Evolutionary conservation across 2,888 invertebrate genomes (phyloP), one percentile per base, ranked within the genome.

Genomic region (Chouioia cunea): DNA sequence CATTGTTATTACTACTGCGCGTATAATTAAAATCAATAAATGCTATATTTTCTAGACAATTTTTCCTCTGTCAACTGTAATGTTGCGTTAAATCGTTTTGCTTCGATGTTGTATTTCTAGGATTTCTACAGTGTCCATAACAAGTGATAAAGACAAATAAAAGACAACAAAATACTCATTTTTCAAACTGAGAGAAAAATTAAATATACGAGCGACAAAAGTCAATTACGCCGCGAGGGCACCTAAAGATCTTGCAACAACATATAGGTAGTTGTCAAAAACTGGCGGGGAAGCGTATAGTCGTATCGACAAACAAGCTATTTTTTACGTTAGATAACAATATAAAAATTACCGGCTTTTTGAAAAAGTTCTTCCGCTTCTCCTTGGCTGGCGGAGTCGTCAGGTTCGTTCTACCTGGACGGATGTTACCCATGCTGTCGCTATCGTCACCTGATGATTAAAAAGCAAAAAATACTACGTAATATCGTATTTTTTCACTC

Each of bases 361-460:
- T 99, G 89, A 98, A 98, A 90, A 99, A 99, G 63, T 97, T 94
- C 88, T 98, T 99, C 83, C 97, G 91, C 87, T 97, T 97, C 87
- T 99, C 97, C 88, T 97, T 97, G 81, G 95, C 93, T 72, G 96
- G 93, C 70, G 97, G 96, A 15, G 70, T 73, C 44, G 95, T 93
- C 79, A 95, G 89, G 66, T 91, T 91, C 75, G 92, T 91, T 83
- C 93, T 92, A 75, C 94, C 93, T 71, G 92, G 90, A 80, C 92
- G 90, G 76, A 92, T 89, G 87, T 93, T 93, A 75, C 94, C 93
- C 83, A 93, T 89, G 79, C 96, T 95, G 87, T 97, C 97, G 80
- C 94, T 94, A 86, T 97, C 96, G 86, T 97, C 97, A 81, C 96
- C 96, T 92, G 73, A 60, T 70, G 44, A 70, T 43, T 27, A 1